A percentile compares a stretch with the other conserved stretches of the same genome.
phyloP scores from a whole-genome alignment of 2,113 vertebrate species.

The Tupaia tana region DNA sequence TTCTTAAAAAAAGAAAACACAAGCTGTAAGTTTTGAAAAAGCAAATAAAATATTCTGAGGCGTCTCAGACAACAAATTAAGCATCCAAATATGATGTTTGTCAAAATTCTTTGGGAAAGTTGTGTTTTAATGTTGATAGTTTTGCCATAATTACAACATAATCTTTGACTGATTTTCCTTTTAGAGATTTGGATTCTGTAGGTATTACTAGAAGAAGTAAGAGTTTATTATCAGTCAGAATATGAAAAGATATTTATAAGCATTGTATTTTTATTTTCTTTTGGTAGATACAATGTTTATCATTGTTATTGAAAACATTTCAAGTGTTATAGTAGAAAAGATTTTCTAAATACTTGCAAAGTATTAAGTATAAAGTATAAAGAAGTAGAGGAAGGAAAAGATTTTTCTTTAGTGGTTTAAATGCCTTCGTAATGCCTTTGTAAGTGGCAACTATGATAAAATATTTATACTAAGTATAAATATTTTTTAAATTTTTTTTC shows the following conservation, averaged over 20 bases:
- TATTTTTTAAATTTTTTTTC: too few species aligned
- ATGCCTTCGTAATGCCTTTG: background rate
- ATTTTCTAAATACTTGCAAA: conserved; percentile 22
- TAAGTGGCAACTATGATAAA: background rate
- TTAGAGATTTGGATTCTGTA: background rate
- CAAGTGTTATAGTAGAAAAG: background rate
- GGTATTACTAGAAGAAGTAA: background rate
- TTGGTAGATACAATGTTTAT: background rate
- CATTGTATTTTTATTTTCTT: background rate
- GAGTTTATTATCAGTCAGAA: background rate
- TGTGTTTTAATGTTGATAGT: background rate
- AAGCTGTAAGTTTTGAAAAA: background rate
- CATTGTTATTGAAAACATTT: conserved; percentile 13
- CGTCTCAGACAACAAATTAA: conserved; percentile 1
- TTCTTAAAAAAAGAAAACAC: background rate
- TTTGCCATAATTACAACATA: background rate
- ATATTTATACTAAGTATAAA: too few species aligned
- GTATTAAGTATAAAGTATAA: background rate
- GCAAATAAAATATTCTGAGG: background rate
- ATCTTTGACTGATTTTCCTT: background rate
- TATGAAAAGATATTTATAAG: conserved; percentile 16
- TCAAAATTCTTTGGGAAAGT: background rate
- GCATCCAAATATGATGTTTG: background rate
- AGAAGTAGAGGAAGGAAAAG: background rate
- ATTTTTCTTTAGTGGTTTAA: conserved; percentile 25